phyloP scores from a whole-genome alignment of 2,113 vertebrate species.

The Pyxicephalus adspersus region DNA sequence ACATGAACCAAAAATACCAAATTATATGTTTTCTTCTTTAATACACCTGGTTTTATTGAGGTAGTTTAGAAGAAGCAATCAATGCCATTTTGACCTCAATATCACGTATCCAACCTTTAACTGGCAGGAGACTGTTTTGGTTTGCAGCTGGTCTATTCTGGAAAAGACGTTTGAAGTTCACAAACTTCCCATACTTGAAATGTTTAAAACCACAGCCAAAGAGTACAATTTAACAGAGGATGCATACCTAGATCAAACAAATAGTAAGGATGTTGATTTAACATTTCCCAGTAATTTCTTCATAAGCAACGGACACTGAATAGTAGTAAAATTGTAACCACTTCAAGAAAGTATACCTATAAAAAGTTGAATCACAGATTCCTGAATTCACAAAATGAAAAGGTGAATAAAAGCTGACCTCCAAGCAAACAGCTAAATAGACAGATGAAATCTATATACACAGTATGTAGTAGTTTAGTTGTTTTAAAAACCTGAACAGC shows the following conservation, averaged over 20 bases:
- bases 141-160: slow-evolving; percentile 31
- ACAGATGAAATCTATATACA: background rate
- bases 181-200: slow-evolving; percentile 22
- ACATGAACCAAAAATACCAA: too few species aligned
- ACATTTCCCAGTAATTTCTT: slow-evolving; percentile 49
- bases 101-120: too few species aligned
- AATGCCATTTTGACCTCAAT: too few species aligned
- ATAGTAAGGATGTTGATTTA: slow-evolving; percentile 51
- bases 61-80: too few species aligned
- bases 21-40: too few species aligned
- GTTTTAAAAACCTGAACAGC: too few species aligned
- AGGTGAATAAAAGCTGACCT: too few species aligned
- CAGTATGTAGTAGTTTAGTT: too few species aligned
- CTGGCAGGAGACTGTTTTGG: background rate
- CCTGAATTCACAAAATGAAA: slow-evolving; percentile 1
- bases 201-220: slow-evolving; percentile 32
- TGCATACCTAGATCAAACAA: slow-evolving; percentile 39
- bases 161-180: slow-evolving; percentile 9
- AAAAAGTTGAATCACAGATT: slow-evolving; percentile 43
- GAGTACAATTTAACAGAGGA: slow-evolving; percentile 41
- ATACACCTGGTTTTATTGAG: too few species aligned
- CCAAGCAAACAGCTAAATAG: background rate
- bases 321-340: slow-evolving; percentile 46
- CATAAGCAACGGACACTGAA: slow-evolving; percentile 41
- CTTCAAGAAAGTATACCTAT: slow-evolving; percentile 40